A percentile compares a stretch with the other conserved stretches of the same genome.
Evolutionary conservation across 2,797 vertebrate genomes (phyloP).

Genomic region (Crypturellus tataupa): DNA sequence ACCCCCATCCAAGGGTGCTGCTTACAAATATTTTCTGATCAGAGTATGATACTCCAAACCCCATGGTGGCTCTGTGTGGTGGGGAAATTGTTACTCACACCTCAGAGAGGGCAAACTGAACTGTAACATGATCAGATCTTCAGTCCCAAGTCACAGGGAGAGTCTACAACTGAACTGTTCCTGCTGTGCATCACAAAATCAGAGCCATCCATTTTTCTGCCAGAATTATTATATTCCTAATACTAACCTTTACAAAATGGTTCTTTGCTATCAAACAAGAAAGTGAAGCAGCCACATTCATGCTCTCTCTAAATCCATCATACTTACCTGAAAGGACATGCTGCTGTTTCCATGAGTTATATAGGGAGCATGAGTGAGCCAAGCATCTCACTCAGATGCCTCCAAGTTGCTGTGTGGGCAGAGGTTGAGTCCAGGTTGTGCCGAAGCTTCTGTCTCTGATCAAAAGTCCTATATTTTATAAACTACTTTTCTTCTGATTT

Average conservation of each 20-base stretch:
- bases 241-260: not conserved
- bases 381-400: not conserved
- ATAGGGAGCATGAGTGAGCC: not conserved
- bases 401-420: not conserved
- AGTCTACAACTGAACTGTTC: not conserved
- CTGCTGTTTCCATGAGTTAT: not conserved
- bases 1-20: not conserved
- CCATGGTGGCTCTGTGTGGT: not conserved
- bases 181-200: not conserved
- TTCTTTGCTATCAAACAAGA: not conserved
- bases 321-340: not conserved
- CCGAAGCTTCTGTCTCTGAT: constrained; percentile 7
- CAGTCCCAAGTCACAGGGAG: not conserved
- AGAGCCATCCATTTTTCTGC: not conserved
- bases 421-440: not conserved
- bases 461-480: not conserved
- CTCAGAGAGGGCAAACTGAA: fast-evolving
- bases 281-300: fast-evolving
- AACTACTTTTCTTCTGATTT: not conserved
- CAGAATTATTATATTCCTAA: not conserved
- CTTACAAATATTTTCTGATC: not conserved
- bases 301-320: not conserved
- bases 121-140: not conserved
- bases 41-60: not conserved
- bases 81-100: not conserved